Evolutionary conservation across 2,797 vertebrate genomes (phyloP).

Genomic region (Tiaroga cobitis): DNA sequence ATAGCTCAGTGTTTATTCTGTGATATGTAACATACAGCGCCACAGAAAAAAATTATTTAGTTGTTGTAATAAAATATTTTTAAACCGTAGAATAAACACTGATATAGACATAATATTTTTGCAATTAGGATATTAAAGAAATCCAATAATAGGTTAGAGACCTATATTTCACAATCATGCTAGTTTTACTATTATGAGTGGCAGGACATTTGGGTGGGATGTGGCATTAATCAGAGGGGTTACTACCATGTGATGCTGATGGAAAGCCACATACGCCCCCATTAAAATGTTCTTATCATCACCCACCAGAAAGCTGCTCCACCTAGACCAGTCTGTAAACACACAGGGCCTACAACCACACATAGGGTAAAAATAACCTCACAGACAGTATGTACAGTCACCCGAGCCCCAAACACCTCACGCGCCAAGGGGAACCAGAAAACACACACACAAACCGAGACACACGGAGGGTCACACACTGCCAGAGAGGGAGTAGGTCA

Average conservation of each 20-base stretch:
- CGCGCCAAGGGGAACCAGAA: conserved; percentile 61
- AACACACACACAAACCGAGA: conserved; percentile 32
- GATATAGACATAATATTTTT: not conserved
- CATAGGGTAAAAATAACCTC: conserved; percentile 74
- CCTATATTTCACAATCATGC: not conserved
- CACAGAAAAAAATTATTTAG: not conserved
- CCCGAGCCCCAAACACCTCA: conserved; percentile 66
- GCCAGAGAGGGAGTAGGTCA: conserved; percentile 34
- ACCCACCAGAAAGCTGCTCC: conserved; percentile 52
- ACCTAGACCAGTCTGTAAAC: conserved; percentile 55
- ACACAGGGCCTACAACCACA: conserved; percentile 55
- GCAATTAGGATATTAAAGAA: not conserved
- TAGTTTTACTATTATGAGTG: not conserved
- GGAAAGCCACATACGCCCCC: conserved; percentile 6
- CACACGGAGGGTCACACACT: not conserved
- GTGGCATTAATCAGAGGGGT: not conserved
- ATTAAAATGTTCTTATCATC: conserved; percentile 52
- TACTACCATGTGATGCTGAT: conserved; percentile 41
- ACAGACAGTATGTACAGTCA: conserved; percentile 62
- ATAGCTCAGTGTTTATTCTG: not conserved
- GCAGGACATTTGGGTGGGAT: not conserved
- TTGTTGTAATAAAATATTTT: not conserved
- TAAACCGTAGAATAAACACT: not conserved
- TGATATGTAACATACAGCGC: not conserved
- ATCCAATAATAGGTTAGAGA: not conserved